Evolutionary conservation across 2,888 invertebrate genomes (phyloP), one percentile per base, ranked within the genome.

Genomic region (Thymelicus acteon): DNA sequence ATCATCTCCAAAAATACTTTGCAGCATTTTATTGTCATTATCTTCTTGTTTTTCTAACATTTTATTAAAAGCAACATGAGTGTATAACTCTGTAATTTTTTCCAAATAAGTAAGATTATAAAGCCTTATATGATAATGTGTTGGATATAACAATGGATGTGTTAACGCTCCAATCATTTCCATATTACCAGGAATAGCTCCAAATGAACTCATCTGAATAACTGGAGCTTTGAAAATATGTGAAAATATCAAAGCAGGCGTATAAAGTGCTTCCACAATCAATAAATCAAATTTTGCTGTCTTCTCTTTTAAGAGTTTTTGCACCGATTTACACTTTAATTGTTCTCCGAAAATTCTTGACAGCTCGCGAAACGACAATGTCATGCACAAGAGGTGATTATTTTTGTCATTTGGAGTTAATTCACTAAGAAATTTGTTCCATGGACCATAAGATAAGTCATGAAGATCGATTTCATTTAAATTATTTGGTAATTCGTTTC

Each of bases 131-230:
- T 37, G 60, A 40, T 52, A 61, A 7, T 7, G 48, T 7, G 39
- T 15, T 3, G 79, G 79, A 66, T 75, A 79, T 8, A 82, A 39
- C 0, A 82, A 13, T 0, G 76, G 75, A 71, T 85, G 82, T 0
- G 69, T 61, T 6, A 78, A 75, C 1, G 78, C 78, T 13, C 84
- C 84, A 6, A 81, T 40, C 0, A 49, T 60, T 6, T 74, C 70
- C 60, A 78, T 72, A n/a, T 73, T 74, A 0, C 64, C 71, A n/a
- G 60, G 44, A 2, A 73, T 40, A 0, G 73, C 71, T 0, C 82
- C 82, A 54, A 85, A 78, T 0, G 86, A 83, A 72, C 81, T 85
- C 0, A 85, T 64, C 57, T 74, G 76, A 13, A 86, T 80, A 0
- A 80, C 75, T 0, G 85, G 85, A 0, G 77, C 81, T 58, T 85